Percentiles rank a stretch among this genome's conserved stretches.
These are phyloP conservation scores for Drosophila azteca DNA, from an alignment of 1,140 invertebrate genomes.

Conservation along the genomic window DNA sequence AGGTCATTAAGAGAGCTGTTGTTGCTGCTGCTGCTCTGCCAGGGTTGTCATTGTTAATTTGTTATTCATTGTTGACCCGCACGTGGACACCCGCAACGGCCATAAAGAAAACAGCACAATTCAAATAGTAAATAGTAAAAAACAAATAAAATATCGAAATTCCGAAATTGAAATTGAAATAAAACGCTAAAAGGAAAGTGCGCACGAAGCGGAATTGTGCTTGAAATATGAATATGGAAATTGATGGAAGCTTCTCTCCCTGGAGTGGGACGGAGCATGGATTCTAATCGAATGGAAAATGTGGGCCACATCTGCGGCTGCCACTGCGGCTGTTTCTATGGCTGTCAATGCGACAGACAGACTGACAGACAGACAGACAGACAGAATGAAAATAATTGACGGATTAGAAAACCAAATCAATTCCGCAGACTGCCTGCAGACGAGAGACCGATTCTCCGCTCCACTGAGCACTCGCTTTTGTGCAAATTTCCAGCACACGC, in stretches of 20 bases:
- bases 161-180: slow-evolving; percentile 10
- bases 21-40: neutral
- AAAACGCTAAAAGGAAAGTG: slow-evolving; percentile 20
- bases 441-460: slow-evolving; percentile 8
- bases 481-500: slow-evolving; percentile 51
- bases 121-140: slow-evolving; percentile 5
- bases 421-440: slow-evolving; percentile 34
- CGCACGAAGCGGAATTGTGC: slow-evolving; percentile 1
- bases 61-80: slow-evolving; percentile 51
- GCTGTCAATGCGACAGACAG: too few species aligned
- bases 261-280: slow-evolving; percentile 15
- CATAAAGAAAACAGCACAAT: slow-evolving; percentile 34
- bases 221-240: slow-evolving; percentile 40
- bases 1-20: slow-evolving; percentile 30
- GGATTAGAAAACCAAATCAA: slow-evolving; percentile 78
- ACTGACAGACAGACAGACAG: neutral
- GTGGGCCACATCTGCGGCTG: slow-evolving; percentile 19
- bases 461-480: slow-evolving; percentile 40
- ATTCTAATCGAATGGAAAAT: slow-evolving; percentile 43
- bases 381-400: slow-evolving; percentile 28
- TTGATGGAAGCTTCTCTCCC: slow-evolving; percentile 17
- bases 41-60: slow-evolving; percentile 37
- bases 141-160: neutral
- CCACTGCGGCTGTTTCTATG: too few species aligned
- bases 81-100: slow-evolving; percentile 41